phyloP scores from a whole-genome alignment of 2,888 invertebrate genomes.

The Sisyra nigra region DNA sequence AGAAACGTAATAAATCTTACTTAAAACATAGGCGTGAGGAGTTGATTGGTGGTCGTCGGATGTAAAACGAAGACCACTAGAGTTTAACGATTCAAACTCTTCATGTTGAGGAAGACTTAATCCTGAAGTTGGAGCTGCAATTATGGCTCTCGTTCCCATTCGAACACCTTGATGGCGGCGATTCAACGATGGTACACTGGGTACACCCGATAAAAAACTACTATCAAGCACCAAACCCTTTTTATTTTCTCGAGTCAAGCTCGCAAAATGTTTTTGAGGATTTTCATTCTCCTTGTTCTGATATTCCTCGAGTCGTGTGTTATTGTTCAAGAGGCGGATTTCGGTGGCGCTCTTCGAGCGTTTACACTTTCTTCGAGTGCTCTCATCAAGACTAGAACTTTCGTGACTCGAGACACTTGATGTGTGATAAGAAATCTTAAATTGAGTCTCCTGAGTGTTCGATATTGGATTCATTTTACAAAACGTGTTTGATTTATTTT shows the following conservation, averaged over 20 bases:
- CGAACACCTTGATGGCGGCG: conserved; percentile 47
- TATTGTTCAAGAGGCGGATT: conserved; percentile 29
- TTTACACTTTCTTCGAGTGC: conserved; percentile 13
- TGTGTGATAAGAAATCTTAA: conserved; percentile 23
- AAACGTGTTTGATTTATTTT: conserved; percentile 26
- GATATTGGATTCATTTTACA: conserved; percentile 24
- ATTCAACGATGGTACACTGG: conserved; percentile 13
- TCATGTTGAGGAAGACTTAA: neutral
- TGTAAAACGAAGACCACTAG: too few species aligned
- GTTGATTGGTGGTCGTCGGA: conserved; percentile 24
- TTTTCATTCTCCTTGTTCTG: conserved; percentile 56
- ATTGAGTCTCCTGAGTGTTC: conserved; percentile 22
- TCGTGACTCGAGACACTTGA: conserved; percentile 16
- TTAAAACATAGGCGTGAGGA: conserved; percentile 36
- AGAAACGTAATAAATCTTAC: conserved; percentile 19
- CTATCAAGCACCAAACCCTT: conserved; percentile 20
- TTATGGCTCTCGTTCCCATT: conserved; percentile 52
- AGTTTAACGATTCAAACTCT: too few species aligned
- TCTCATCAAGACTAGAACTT: conserved; percentile 10
- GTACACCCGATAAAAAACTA: conserved; percentile 21
- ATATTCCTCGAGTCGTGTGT: conserved; percentile 35
- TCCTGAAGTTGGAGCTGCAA: conserved; percentile 16
- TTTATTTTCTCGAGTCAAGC: conserved; percentile 6
- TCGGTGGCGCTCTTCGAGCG: conserved; percentile 35
- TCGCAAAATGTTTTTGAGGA: conserved; percentile 23